Conservation (phyloP, 2,888 invertebrate genomes). For the Leptinotarsa juncta region DNA sequence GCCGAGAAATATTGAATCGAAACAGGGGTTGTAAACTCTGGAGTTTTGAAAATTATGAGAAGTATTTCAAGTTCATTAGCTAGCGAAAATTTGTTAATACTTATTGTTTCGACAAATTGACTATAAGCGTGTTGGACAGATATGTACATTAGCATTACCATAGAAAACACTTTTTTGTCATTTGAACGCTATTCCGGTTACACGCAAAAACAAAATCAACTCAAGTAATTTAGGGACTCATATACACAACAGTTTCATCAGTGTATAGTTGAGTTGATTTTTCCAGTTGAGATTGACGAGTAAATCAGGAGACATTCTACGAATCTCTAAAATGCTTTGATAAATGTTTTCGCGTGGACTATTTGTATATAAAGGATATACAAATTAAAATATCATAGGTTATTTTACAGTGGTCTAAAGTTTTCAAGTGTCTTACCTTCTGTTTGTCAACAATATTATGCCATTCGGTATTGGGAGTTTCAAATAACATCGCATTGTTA, state of each 20-base stretch:
- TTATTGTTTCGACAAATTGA: slow-evolving; percentile 64
- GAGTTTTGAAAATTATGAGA: neutral
- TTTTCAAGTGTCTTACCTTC: slow-evolving; percentile 52
- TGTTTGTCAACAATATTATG: slow-evolving; percentile 18
- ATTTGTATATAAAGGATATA: slow-evolving; percentile 49
- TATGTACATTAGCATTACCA: slow-evolving; percentile 50
- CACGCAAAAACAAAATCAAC: neutral
- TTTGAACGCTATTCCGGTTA: slow-evolving; percentile 37
- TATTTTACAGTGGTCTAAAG: slow-evolving; percentile 41
- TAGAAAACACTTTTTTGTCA: slow-evolving; percentile 43
- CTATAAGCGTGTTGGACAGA: slow-evolving; percentile 63
- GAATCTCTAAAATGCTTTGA: neutral
- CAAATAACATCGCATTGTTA: slow-evolving; percentile 20
- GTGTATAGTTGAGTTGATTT: too few species aligned
- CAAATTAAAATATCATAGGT: slow-evolving; percentile 43
- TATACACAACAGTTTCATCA: too few species aligned
- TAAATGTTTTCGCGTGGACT: slow-evolving; percentile 8
- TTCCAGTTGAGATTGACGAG: too few species aligned
- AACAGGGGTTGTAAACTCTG: neutral
- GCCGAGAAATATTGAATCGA: neutral
- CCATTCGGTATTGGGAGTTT: slow-evolving; percentile 19
- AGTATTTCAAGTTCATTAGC: slow-evolving; percentile 31
- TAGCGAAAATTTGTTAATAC: slow-evolving; percentile 36
- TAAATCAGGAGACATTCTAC: too few species aligned
- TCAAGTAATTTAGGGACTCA: too few species aligned